These are phyloP conservation scores for Holocentrus rufus DNA, from an alignment of 2,797 vertebrate species.

Conservation along the genomic window DNA sequence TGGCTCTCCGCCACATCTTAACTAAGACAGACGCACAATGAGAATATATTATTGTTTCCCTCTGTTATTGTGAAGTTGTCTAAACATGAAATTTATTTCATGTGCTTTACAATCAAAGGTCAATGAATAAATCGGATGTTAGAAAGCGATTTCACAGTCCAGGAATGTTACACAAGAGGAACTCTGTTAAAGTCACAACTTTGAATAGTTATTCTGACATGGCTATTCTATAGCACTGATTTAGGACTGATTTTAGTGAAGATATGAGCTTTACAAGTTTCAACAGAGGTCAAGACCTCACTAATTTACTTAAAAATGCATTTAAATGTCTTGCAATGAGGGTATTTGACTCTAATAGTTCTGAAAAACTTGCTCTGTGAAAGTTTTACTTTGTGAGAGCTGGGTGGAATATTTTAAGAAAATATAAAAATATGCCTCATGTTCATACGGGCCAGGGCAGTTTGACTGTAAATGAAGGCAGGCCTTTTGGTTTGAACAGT, in stretches of 20 bases:
- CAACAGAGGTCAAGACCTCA: background rate
- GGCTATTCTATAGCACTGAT: slow-evolving; percentile 20
- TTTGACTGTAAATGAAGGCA: slow-evolving; percentile 44
- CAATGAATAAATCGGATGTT: slow-evolving; percentile 51
- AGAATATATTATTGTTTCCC: slow-evolving; percentile 67
- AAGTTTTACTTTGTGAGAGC: background rate
- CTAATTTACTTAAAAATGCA: slow-evolving; percentile 13
- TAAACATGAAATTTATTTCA: slow-evolving; percentile 59
- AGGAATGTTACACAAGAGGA: slow-evolving; percentile 50
- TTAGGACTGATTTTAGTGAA: slow-evolving; percentile 1
- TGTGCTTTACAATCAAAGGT: slow-evolving; percentile 49
- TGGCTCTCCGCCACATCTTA: slow-evolving; percentile 71
- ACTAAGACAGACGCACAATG: slow-evolving; percentile 58
- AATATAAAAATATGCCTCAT: slow-evolving; percentile 14
- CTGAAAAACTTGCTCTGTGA: background rate
- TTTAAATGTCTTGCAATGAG: background rate
- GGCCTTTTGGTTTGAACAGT: slow-evolving; percentile 48
- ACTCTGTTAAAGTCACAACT: slow-evolving; percentile 29
- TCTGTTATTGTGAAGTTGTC: slow-evolving; percentile 68
- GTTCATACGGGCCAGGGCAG: slow-evolving; percentile 2
- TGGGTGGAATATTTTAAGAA: background rate
- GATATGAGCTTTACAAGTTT: background rate
- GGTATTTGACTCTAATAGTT: background rate
- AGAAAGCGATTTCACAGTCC: slow-evolving; percentile 34
- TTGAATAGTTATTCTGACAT: slow-evolving; percentile 6